These are phyloP conservation scores for Pelmatolapia mariae DNA, from an alignment of 2,113 vertebrate genomes.

Conservation along the genomic window DNA sequence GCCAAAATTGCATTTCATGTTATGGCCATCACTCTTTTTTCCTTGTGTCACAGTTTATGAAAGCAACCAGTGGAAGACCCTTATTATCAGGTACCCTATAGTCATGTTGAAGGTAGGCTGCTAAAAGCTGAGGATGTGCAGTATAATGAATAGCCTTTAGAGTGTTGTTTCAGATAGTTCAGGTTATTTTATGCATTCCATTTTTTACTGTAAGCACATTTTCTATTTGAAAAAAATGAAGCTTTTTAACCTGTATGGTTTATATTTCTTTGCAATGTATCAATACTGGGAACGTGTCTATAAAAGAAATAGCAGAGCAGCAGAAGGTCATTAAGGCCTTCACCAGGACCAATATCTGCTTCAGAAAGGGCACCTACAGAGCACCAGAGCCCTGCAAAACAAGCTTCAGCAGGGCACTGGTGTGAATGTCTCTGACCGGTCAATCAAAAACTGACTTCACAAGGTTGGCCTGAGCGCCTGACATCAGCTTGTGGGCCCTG, in stretches of 20 bases:
- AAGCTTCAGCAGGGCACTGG: neutral
- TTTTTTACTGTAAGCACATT: neutral
- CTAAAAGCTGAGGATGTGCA: neutral
- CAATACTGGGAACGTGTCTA: neutral
- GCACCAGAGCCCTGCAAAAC: neutral
- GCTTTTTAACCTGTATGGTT: neutral
- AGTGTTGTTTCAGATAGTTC: neutral
- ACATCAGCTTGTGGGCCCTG: neutral
- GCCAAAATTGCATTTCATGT: neutral
- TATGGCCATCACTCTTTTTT: accelerated
- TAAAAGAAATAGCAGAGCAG: neutral
- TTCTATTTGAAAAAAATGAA: neutral
- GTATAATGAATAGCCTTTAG: neutral
- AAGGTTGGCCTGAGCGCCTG: accelerated
- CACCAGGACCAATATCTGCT: neutral
- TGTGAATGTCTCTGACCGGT: neutral
- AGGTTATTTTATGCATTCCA: neutral
- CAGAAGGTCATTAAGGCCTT: neutral
- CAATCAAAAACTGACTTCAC: neutral
- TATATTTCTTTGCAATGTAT: neutral
- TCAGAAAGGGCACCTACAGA: neutral
- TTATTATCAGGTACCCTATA: neutral
- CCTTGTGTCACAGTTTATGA: neutral
- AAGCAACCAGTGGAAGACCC: neutral
- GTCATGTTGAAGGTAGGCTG: neutral